Percentiles rank a stretch among this genome's conserved stretches.
Conservation (phyloP, 2,888 invertebrate species). For the Sclerodermus sp. region DNA sequence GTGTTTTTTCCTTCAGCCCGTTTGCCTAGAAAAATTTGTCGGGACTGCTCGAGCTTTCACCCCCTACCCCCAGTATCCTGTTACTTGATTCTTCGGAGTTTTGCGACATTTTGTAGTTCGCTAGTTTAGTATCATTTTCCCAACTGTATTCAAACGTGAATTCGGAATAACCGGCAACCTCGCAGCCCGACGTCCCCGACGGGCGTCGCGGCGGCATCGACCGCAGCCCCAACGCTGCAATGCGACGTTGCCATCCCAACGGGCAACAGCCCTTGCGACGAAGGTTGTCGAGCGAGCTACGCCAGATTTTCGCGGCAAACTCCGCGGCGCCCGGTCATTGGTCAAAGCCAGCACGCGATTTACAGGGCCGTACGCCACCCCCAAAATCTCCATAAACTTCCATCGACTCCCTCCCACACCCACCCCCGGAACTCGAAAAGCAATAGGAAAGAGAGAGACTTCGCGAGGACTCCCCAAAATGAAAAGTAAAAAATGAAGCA, state of each 20-base stretch:
- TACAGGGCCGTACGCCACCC: background rate
- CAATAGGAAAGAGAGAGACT: constrained; percentile 15
- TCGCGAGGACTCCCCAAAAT: constrained; percentile 5
- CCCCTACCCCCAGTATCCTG: no score
- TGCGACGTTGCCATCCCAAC: constrained; percentile 59
- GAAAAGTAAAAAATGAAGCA: constrained; percentile 38
- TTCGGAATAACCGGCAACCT: constrained; percentile 28
- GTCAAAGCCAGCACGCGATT: constrained; percentile 21
- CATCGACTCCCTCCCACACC: background rate
- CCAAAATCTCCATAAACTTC: background rate
- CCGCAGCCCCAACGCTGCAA: constrained; percentile 57
- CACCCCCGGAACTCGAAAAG: background rate
- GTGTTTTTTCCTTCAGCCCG: no score
- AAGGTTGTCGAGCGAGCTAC: constrained; percentile 15
- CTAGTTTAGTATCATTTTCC: no score
- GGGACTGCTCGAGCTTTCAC: no score
- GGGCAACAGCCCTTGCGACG: constrained; percentile 53
- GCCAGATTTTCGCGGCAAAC: constrained; percentile 13
- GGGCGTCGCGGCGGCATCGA: constrained; percentile 48
- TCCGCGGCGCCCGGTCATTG: constrained; percentile 24
- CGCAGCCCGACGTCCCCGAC: constrained; percentile 29
- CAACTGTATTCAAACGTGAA: no score
- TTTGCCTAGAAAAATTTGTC: no score
- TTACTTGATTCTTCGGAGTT: no score
- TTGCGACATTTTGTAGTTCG: no score